Evolutionary conservation across 2,888 invertebrate species (phyloP), one percentile per base, ranked within the genome.

Genomic region (Catotricha subobsoleta): DNA sequence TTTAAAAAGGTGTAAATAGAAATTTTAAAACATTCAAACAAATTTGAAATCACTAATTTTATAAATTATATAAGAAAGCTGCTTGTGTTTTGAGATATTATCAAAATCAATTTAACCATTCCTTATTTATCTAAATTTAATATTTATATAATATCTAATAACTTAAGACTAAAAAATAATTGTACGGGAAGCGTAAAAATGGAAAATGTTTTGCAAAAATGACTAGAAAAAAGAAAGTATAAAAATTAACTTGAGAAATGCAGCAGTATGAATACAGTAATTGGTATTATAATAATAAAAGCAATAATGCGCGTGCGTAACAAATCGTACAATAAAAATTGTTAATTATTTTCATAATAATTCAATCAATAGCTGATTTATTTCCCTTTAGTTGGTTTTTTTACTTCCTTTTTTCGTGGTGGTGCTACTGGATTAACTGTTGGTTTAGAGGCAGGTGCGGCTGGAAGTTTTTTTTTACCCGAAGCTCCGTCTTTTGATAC

Each of bases 371-470:
- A n/a, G n/a, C n/a, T n/a, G n/a, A n/a, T n/a, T n/a, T n/a, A n/a
- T n/a, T n/a, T n/a, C n/a, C 21, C 19, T 39, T 35, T 41, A 15
- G 28, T 21, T 29, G 20, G 31, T 35, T 67, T 68, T 59, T 67
- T 67, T 56, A 66, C 67, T 58, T 37, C 40, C 42, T 67, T 67
- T 58, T 68, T 68, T 48, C 69, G 64, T 47, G 68, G 68, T 49
- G 68, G 68, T 48, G 68, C 68, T 41, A 68, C 67, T 30, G 68
- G 69, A 43, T 33, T 31, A 19, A 25, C 13, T 13, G 23, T 23
- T 16, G 16, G 19, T n/a, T 43, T 43, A 43, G 43, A 43, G 23
- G 23, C 21, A 30, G 34, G 43, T 40, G 35, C 43, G 40, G 30
- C 20, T 31, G 27, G 39, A 39, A 40, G 43, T 43, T 43, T 43